phyloP scores from a whole-genome alignment of 2,888 invertebrate species.

The Apodemia mormo region DNA sequence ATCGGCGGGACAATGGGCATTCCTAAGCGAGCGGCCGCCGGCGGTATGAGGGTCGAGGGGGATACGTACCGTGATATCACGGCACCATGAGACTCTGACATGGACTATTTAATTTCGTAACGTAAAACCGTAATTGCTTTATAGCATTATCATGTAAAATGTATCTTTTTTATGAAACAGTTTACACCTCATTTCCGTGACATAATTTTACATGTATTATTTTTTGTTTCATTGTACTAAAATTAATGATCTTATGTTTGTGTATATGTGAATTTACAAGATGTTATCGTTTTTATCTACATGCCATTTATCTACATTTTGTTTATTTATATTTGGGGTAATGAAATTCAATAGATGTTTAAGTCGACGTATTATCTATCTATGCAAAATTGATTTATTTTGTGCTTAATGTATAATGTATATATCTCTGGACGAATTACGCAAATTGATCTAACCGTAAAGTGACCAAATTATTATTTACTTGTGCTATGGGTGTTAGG shows the following conservation, averaged over 20 bases:
- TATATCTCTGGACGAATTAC: no score
- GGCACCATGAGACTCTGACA: slow-evolving; percentile 48
- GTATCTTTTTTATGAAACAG: background rate
- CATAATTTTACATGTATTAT: slow-evolving; percentile 9
- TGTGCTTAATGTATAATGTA: no score
- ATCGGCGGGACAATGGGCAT: slow-evolving; percentile 74
- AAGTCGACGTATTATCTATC: no score
- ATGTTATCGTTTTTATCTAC: background rate
- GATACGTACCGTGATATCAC: slow-evolving; percentile 43
- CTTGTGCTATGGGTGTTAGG: no score
- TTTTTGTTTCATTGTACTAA: background rate
- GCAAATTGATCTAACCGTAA: no score
- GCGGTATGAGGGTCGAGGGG: slow-evolving; percentile 36
- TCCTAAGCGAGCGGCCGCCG: slow-evolving; percentile 50
- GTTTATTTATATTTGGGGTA: no score
- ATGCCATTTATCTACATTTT: no score
- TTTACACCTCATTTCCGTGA: slow-evolving; percentile 3
- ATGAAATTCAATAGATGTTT: no score
- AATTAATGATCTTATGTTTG: background rate
- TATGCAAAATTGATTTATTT: no score
- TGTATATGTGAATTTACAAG: background rate
- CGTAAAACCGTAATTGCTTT: slow-evolving; percentile 21
- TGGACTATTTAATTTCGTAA: slow-evolving; percentile 40
- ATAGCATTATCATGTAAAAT: slow-evolving; percentile 16
- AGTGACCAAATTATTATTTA: no score